Evolutionary conservation across 1,140 invertebrate genomes (phyloP).

Genomic region (Bombus sylvicola): DNA sequence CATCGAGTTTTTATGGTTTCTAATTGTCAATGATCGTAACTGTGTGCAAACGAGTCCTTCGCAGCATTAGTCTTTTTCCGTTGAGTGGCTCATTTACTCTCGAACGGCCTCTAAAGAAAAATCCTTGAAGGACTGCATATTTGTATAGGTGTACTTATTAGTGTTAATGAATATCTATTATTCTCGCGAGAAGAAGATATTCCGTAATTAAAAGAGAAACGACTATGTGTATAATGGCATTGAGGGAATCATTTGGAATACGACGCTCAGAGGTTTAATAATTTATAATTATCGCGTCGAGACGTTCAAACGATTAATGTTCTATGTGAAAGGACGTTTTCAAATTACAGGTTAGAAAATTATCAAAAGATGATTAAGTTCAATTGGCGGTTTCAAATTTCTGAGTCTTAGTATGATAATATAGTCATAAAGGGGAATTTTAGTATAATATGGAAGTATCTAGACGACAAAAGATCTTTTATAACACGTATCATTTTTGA

Average conservation of each 20-base stretch:
- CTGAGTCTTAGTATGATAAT: no score
- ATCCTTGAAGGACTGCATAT: conserved; percentile 44
- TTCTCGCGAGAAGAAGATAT: conserved; percentile 54
- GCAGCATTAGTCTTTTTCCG: neutral
- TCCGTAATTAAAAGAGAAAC: conserved; percentile 60
- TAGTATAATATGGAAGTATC: no score
- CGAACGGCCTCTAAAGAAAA: conserved; percentile 26
- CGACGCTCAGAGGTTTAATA: conserved; percentile 51
- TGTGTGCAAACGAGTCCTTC: neutral
- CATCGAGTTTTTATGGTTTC: conserved; percentile 19
- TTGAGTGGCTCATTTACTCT: neutral
- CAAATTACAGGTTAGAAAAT: neutral
- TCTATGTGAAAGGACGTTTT: conserved; percentile 7
- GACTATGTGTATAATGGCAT: conserved; percentile 48
- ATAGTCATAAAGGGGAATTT: no score
- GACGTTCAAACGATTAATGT: conserved; percentile 17
- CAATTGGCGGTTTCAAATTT: no score
- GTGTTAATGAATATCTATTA: conserved; percentile 58
- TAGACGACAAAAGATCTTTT: no score
- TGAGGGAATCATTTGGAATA: conserved; percentile 54
- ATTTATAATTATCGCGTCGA: conserved; percentile 50
- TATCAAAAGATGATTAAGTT: no score
- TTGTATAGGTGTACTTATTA: conserved; percentile 57
- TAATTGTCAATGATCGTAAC: conserved; percentile 12
- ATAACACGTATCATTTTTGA: no score